These are phyloP conservation scores for Mycteria americana DNA, from an alignment of 2,797 vertebrate species.

Conservation along the genomic window DNA sequence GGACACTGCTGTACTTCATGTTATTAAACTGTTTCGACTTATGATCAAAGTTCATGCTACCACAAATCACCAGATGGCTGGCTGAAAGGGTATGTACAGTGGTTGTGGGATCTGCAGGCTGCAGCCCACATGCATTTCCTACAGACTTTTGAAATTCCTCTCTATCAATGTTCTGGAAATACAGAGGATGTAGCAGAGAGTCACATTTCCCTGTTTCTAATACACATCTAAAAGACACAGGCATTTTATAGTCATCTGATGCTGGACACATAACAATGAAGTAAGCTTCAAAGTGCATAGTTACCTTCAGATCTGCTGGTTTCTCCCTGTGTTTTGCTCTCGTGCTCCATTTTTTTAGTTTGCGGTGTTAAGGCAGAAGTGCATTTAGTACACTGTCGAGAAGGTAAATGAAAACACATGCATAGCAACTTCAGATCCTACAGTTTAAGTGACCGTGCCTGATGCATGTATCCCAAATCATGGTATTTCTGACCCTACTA, in stretches of 20 bases:
- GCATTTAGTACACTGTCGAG: not conserved
- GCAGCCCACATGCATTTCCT: constrained; percentile 13
- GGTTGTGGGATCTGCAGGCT: not conserved
- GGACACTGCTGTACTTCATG: not conserved
- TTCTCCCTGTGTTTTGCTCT: not conserved
- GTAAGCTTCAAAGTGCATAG: not conserved
- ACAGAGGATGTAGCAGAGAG: not conserved
- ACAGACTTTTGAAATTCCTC: not conserved
- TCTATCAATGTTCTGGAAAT: not conserved
- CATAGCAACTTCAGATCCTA: not conserved
- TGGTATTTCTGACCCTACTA: not conserved
- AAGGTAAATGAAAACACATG: not conserved
- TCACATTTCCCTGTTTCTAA: not conserved
- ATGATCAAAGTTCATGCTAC: constrained; percentile 24
- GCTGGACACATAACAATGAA: not conserved
- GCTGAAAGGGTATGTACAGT: not conserved
- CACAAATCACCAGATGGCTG: constrained; percentile 18
- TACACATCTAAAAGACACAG: not conserved
- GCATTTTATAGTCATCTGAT: not conserved
- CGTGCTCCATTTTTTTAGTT: not conserved
- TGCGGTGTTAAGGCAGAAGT: not conserved
- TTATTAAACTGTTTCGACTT: constrained; percentile 5
- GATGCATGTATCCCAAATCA: not conserved
- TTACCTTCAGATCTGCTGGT: not conserved
- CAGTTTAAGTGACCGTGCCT: not conserved